These are phyloP conservation scores for Arizona elegans DNA, from an alignment of 2,113 vertebrate genomes.

Conservation along the genomic window DNA sequence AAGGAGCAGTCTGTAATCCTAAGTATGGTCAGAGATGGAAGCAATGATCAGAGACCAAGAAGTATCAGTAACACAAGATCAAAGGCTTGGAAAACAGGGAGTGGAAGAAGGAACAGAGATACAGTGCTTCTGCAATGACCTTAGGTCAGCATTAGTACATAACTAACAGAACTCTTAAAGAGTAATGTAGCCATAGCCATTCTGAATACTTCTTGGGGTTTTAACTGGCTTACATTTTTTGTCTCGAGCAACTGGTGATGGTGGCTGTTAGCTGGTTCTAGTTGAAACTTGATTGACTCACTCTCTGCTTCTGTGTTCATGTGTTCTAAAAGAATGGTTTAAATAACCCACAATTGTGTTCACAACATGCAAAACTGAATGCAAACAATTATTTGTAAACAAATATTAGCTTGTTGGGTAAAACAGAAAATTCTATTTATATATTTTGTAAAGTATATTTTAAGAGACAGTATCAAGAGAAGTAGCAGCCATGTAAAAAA, in stretches of 20 bases:
- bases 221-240: background rate
- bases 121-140: background rate
- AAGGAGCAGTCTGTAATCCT: background rate
- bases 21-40: background rate
- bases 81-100: background rate
- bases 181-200: background rate
- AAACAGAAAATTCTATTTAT: background rate
- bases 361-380: background rate
- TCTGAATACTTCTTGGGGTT: background rate
- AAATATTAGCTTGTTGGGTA: background rate
- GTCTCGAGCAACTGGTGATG: background rate
- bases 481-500: background rate
- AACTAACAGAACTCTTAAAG: background rate
- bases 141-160: background rate
- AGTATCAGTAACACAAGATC: background rate
- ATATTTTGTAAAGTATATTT: background rate
- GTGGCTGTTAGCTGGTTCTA: background rate
- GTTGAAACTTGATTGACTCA: background rate
- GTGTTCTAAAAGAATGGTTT: background rate
- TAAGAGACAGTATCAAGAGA: background rate
- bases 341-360: background rate
- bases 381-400: background rate
- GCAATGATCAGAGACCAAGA: background rate
- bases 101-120: background rate
- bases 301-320: background rate